Evolutionary conservation across 2,113 vertebrate genomes (phyloP).

Genomic region (Gymnogyps californianus): DNA sequence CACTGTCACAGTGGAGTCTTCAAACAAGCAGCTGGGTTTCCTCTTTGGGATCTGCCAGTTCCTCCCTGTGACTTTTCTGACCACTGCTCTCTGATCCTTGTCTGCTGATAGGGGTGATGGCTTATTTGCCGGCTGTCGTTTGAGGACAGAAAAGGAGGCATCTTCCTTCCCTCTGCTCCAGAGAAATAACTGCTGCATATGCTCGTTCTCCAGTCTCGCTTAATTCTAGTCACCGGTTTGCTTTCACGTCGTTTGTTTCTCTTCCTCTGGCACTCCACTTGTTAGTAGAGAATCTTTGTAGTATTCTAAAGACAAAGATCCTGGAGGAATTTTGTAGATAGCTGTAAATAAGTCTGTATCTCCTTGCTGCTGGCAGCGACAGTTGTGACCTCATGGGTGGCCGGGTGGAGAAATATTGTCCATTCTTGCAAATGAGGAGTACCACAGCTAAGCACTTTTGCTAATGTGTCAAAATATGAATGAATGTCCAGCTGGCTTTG

Average conservation of each 20-base stretch:
- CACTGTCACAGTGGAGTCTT: background rate
- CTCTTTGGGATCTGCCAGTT: background rate
- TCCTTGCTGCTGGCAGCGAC: background rate
- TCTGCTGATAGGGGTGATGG: background rate
- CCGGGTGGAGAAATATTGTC: background rate
- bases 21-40: background rate
- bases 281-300: background rate
- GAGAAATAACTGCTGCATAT: background rate
- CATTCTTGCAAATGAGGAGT: background rate
- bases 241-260: background rate
- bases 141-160: background rate
- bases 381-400: background rate
- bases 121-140: background rate
- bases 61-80: background rate
- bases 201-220: background rate
- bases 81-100: background rate
- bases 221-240: background rate
- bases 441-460: background rate
- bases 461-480: background rate
- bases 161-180: background rate
- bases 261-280: background rate
- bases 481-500: background rate
- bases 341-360: background rate
- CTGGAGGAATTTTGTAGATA: background rate
- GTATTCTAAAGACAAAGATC: background rate